Percentiles rank a stretch among this genome's conserved stretches.
Conservation (phyloP, 2,113 vertebrate species). For the Fulica atra region DNA sequence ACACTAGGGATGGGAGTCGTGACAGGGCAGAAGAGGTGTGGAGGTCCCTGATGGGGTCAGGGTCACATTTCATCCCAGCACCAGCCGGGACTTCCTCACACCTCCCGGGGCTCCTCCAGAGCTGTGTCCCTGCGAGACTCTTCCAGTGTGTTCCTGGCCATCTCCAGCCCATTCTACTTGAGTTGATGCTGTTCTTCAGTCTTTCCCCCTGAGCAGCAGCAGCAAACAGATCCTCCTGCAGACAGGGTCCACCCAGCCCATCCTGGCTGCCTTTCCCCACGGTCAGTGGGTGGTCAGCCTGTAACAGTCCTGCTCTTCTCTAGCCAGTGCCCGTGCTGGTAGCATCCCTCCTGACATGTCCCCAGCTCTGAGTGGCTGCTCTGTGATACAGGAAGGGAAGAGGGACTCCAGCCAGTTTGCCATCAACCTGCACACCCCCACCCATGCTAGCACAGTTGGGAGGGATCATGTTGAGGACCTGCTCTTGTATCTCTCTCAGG, state of each 20-base stretch:
- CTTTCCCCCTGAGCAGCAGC: not conserved
- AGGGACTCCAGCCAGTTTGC: not conserved
- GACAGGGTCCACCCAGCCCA: not conserved
- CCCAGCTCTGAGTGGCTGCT: not conserved
- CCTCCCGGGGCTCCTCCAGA: not conserved
- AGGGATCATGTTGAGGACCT: not conserved
- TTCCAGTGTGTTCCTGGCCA: not conserved
- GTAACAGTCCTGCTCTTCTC: not conserved
- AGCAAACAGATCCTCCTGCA: not conserved
- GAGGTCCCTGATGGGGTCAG: not conserved
- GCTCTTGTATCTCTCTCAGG: no score
- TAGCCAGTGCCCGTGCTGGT: not conserved
- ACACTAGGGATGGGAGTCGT: not conserved
- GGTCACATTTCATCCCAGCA: not conserved
- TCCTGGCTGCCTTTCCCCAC: not conserved
- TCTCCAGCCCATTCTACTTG: not conserved
- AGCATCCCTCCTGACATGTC: not conserved
- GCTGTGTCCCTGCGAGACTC: not conserved
- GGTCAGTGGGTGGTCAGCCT: not conserved
- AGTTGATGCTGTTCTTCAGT: not conserved
- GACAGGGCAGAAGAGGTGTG: not conserved
- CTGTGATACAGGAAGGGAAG: rapidly evolving
- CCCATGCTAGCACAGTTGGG: rapidly evolving
- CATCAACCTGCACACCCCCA: not conserved
- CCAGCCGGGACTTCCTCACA: not conserved